Base-by-base conservation (phyloP, 2,888 invertebrate genomes). In the Drosophila borealis region DNA sequence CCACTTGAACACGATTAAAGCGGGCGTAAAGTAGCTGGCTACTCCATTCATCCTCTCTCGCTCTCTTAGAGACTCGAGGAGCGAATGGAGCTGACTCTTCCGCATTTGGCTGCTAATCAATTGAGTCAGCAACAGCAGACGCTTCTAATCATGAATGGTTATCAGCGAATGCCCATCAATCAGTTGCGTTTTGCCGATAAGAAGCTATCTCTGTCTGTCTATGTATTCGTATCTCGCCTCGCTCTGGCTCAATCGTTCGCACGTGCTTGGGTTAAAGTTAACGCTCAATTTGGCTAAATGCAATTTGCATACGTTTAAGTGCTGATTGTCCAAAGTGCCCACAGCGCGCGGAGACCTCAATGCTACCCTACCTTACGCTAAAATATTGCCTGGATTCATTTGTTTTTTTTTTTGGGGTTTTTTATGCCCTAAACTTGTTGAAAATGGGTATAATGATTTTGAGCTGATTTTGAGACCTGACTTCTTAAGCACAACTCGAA, bases 1-100 rank as follows among this genome's bases (percentile, higher is more conserved):
- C 75, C 80, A 88, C 89, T 86, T 83, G 78, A 86, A 81, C 85
- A 86, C 87, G 85, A 78, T 81, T 88, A 78, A 69, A 49, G 42
- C 36, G 44, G 21, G 21, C 37, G 34, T 21, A 14, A 17, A 63
- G 46, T 51, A 39, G 42, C 50, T 53, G 46, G 5, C 44, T 2
- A n/a, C n/a, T 2, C 44, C 14, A 21, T 21, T 21, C 9, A 13
- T 2, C 10, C 25, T 8, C 1, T 45, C 10, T 2, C 61, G 8
- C 13, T 17, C 21, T 13, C 34, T 34, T 11, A 4, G 8, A 10
- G 14, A 4, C 33, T 37, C 11, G 21, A 1, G 21, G 29, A 56
- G 54, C 55, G 76, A 46, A 50, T 44, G 51, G 4, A 71, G 69
- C 46, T n/a, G 29, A 11, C 46, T 37, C 49, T 75, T 78, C 74